A percentile compares a stretch with the other conserved stretches of the same genome.
phyloP scores from a whole-genome alignment of 37 sponge, comb jelly and placozoan genomes.

The Ephydatia muelleri region DNA sequence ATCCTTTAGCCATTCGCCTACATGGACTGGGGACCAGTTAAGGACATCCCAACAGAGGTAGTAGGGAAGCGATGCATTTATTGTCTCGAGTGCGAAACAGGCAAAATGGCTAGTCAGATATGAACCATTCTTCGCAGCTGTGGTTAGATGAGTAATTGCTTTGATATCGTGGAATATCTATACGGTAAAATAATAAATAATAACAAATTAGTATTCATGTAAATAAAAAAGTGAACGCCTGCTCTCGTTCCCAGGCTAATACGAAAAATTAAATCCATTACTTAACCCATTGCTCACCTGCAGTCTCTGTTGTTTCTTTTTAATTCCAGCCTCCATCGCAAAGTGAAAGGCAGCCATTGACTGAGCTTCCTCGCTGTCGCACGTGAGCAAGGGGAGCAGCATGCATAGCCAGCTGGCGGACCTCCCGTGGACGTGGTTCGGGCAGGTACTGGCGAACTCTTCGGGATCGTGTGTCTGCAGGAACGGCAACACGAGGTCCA shows the following conservation, averaged over 20 bases:
- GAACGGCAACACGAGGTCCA: conserved; percentile 61
- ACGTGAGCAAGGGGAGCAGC: conserved; percentile 38
- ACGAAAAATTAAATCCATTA: not conserved
- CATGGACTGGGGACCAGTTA: conserved; percentile 31
- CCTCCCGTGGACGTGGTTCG: conserved; percentile 52
- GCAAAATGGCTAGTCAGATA: conserved; percentile 26
- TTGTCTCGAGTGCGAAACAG: conserved; percentile 22
- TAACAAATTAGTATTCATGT: not conserved
- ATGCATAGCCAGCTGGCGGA: conserved; percentile 47
- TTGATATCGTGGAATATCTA: conserved; percentile 45
- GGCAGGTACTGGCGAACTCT: conserved; percentile 41
- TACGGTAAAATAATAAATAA: not conserved
- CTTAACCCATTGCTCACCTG: conserved; percentile 12
- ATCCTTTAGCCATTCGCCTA: conserved; percentile 25
- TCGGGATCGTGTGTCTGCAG: conserved; percentile 26
- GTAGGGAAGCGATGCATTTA: conserved; percentile 18
- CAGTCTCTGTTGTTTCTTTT: conserved; percentile 41
- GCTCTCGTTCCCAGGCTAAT: not conserved
- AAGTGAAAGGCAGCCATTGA: conserved; percentile 62
- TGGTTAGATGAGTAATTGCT: conserved; percentile 11
- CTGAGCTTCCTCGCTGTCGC: conserved; percentile 44
- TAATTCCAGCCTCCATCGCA: conserved; percentile 65
- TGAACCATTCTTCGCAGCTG: conserved; percentile 43
- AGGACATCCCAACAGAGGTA: conserved; percentile 49
- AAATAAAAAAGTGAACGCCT: not conserved